Evolutionary conservation across 2,797 vertebrate species (phyloP).

Genomic region (Gambusia yucatana): DNA sequence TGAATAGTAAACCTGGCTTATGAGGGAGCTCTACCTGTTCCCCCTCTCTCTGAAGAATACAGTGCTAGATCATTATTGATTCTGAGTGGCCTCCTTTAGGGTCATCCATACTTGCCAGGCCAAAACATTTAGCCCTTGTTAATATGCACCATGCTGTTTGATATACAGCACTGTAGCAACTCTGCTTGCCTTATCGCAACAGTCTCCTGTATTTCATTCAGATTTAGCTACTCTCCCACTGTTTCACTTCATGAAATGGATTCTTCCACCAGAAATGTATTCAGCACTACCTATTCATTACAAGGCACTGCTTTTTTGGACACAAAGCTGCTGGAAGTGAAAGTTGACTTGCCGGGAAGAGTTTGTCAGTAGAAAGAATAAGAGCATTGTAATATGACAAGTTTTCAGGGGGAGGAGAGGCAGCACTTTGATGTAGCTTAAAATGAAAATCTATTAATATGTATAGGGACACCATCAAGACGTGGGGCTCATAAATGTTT

Average conservation of each 20-base stretch:
- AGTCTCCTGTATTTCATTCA: slow-evolving; percentile 42
- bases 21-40: slow-evolving; percentile 41
- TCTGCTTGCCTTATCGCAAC: slow-evolving; percentile 35
- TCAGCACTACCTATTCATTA: slow-evolving; percentile 62
- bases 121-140: slow-evolving; percentile 59
- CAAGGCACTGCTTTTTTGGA: slow-evolving; percentile 59
- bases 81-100: slow-evolving; percentile 43
- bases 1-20: slow-evolving; percentile 58
- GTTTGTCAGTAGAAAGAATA: slow-evolving; percentile 69
- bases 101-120: slow-evolving; percentile 48
- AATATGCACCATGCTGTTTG: slow-evolving; percentile 60
- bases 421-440: slow-evolving; percentile 72
- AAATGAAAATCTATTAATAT: slow-evolving; percentile 78
- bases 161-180: slow-evolving; percentile 27
- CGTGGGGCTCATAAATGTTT: slow-evolving; percentile 64
- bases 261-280: slow-evolving; percentile 57
- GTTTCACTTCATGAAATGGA: slow-evolving; percentile 64
- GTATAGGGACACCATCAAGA: slow-evolving; percentile 68
- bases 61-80: slow-evolving; percentile 75
- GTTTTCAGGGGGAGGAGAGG: slow-evolving; percentile 64
- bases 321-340: slow-evolving; percentile 64
- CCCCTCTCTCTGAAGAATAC: slow-evolving; percentile 33
- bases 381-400: slow-evolving; percentile 72
- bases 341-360: slow-evolving; percentile 65
- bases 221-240: slow-evolving; percentile 45